phyloP scores from a whole-genome alignment of 2,113 vertebrate species.

The Struthidea cinerea region DNA sequence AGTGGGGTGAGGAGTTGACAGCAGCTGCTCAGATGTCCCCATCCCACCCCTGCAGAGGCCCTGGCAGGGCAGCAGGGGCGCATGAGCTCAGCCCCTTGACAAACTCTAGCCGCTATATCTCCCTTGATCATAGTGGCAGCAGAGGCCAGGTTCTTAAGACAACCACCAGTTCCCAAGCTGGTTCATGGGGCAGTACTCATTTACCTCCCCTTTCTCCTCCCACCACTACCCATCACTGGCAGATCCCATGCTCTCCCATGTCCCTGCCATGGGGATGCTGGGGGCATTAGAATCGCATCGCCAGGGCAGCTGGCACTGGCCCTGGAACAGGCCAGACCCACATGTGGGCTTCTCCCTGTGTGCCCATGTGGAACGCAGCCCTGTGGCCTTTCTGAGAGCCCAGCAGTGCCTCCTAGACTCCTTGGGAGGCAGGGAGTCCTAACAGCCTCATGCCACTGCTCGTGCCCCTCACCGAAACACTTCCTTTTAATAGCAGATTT shows the following conservation, averaged over 20 bases:
- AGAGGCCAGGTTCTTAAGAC: background rate
- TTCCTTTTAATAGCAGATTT: background rate
- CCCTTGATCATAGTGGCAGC: fast-evolving
- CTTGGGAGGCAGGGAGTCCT: background rate
- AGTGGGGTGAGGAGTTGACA: background rate
- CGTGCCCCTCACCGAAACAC: background rate
- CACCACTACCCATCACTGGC: background rate
- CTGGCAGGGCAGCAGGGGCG: fast-evolving
- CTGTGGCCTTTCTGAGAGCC: fast-evolving
- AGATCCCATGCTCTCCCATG: background rate
- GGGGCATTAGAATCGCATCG: background rate
- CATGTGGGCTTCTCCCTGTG: fast-evolving
- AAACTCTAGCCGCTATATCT: fast-evolving
- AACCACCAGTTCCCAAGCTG: background rate
- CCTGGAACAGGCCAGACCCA: fast-evolving
- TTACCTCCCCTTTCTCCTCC: background rate
- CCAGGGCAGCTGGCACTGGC: background rate
- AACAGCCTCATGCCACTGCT: background rate
- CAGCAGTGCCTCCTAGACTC: fast-evolving
- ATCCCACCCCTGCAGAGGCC: background rate
- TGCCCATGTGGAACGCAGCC: fast-evolving
- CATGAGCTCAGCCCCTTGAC: fast-evolving
- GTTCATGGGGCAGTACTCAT: background rate
- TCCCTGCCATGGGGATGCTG: background rate
- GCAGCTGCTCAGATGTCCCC: background rate